A percentile compares a stretch with the other conserved stretches of the same genome.
Conservation (phyloP, 2,888 invertebrate species). For the Cantharis rustica region DNA sequence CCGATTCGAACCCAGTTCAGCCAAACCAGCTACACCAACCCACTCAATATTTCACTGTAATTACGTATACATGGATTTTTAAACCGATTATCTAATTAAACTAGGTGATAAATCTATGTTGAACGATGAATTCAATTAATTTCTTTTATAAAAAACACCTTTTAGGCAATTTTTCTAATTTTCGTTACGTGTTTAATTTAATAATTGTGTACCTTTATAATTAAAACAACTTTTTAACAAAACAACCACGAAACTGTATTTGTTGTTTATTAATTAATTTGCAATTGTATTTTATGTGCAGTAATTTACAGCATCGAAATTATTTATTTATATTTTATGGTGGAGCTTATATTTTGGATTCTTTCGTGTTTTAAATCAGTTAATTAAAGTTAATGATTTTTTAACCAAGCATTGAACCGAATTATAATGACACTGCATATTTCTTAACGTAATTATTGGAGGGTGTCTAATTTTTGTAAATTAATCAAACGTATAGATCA, state of each 20-base stretch:
- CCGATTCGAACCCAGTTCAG: no score
- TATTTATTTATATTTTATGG: neutral
- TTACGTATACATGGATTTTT: no score
- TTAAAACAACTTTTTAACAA: neutral
- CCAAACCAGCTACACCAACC: no score
- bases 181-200: neutral
- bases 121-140: neutral
- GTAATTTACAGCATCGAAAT: neutral
- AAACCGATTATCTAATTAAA: no score
- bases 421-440: constrained; percentile 16
- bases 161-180: neutral
- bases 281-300: neutral
- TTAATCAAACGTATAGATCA: neutral
- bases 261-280: neutral
- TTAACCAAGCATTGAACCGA: constrained; percentile 7
- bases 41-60: no score
- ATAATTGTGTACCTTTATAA: neutral
- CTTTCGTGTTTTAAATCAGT: neutral
- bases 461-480: neutral
- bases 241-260: neutral
- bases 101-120: no score
- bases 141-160: neutral
- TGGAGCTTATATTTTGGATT: neutral
- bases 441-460: neutral
- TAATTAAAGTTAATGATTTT: constrained; percentile 20